Conservation (phyloP, 2,888 invertebrate species). For the Hyposoter didymator region DNA sequence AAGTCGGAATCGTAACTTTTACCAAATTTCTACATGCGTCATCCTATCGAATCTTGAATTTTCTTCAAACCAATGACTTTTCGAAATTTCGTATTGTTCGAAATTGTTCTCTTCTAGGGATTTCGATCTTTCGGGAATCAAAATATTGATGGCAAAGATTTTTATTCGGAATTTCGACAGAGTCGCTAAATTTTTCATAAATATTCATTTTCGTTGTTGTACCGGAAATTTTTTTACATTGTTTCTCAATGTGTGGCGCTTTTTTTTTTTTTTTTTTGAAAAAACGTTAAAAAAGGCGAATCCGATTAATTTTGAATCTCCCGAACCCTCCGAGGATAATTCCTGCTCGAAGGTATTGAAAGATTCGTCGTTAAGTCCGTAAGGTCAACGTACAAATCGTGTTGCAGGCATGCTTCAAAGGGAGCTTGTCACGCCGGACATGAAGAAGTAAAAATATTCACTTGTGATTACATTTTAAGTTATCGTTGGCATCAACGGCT, state of each 20-base stretch:
- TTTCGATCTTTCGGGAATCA: not conserved
- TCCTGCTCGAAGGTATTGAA: not conserved
- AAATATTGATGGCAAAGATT: not conserved
- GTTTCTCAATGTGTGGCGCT: no score
- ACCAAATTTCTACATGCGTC: not conserved
- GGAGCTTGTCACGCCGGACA: constrained; percentile 70
- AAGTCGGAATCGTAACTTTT: not conserved
- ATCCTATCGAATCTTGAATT: not conserved
- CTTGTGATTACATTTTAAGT: constrained; percentile 80
- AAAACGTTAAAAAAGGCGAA: not conserved
- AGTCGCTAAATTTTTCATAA: no score
- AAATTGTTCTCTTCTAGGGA: not conserved
- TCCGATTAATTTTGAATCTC: not conserved
- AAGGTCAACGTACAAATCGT: not conserved
- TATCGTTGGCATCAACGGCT: constrained; percentile 81
- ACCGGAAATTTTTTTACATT: no score
- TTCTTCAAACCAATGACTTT: not conserved
- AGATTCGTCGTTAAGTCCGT: not conserved
- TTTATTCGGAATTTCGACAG: no score
- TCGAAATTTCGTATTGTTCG: not conserved
- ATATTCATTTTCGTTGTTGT: no score
- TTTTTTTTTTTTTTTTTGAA: not conserved
- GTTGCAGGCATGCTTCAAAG: constrained; percentile 13
- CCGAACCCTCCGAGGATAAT: not conserved
- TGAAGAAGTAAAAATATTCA: constrained; percentile 79